These are phyloP conservation scores for Sphenopsis melanotis DNA, from an alignment of 2,797 vertebrate species.

Conservation along the genomic window DNA sequence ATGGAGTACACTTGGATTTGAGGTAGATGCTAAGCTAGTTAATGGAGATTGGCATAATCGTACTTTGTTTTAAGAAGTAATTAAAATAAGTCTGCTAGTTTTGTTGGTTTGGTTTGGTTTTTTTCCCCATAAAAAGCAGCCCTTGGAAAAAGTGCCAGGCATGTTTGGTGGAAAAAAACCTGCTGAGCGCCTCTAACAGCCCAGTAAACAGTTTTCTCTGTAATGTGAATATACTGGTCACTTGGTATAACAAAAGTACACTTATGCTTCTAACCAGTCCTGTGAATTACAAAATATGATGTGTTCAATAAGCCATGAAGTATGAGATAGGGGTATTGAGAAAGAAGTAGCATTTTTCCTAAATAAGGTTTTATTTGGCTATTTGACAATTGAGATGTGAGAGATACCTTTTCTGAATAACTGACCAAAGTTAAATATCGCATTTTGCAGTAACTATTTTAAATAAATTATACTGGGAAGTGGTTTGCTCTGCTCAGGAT, in stretches of 20 bases:
- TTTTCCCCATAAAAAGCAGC: background rate
- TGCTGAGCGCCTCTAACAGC: background rate
- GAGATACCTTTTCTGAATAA: background rate
- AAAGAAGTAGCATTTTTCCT: background rate
- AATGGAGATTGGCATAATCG: rapidly evolving
- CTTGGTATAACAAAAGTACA: background rate
- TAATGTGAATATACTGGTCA: background rate
- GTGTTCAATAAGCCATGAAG: background rate
- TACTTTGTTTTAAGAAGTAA: background rate
- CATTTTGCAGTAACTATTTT: background rate
- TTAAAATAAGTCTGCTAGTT: background rate
- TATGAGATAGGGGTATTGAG: background rate
- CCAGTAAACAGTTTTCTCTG: background rate
- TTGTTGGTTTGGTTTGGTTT: background rate
- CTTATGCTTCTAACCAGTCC: background rate
- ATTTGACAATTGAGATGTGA: background rate
- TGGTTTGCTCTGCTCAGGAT: background rate
- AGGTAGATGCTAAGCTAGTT: background rate
- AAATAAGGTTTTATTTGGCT: background rate
- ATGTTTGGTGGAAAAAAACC: background rate
- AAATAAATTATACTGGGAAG: background rate
- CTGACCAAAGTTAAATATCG: background rate
- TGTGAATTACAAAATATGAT: background rate
- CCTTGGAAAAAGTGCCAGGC: background rate
- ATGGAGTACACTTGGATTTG: background rate